phyloP scores from a whole-genome alignment of 2,888 invertebrate genomes.

The Drosophila mercatorum region DNA sequence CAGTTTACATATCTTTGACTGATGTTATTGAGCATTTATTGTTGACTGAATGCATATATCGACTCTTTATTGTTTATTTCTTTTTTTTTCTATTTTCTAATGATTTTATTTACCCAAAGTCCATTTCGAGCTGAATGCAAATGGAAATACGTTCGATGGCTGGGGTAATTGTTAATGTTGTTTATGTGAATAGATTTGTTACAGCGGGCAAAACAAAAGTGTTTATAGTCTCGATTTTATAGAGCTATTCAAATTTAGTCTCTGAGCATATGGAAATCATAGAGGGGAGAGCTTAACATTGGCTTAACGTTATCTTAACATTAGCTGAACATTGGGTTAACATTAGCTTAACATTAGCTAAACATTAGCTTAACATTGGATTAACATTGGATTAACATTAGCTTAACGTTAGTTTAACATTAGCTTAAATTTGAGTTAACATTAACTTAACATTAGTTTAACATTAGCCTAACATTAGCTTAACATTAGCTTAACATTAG shows the following conservation, averaged over 20 bases:
- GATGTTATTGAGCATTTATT: constrained; percentile 71
- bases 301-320: too few species aligned
- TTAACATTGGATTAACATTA: too few species aligned
- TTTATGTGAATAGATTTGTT: constrained; percentile 30
- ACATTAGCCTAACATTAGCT: too few species aligned
- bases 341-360: too few species aligned
- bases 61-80: constrained; percentile 65
- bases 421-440: too few species aligned
- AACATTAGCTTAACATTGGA: too few species aligned
- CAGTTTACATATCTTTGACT: constrained; percentile 68
- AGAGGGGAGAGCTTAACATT: too few species aligned
- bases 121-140: constrained; percentile 38
- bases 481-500: not conserved
- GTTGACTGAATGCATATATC: constrained; percentile 49
- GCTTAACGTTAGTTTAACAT: too few species aligned
- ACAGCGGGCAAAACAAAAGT: not conserved
- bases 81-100: constrained; percentile 47
- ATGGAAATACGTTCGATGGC: constrained; percentile 62
- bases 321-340: too few species aligned
- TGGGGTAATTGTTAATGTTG: constrained; percentile 28
- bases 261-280: not conserved
- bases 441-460: too few species aligned
- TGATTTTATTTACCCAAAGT: constrained; percentile 43
- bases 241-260: not conserved
- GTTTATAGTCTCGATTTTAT: not conserved